phyloP scores from a whole-genome alignment of 1,140 invertebrate species.

The Trachymyrmex cornetzi region DNA sequence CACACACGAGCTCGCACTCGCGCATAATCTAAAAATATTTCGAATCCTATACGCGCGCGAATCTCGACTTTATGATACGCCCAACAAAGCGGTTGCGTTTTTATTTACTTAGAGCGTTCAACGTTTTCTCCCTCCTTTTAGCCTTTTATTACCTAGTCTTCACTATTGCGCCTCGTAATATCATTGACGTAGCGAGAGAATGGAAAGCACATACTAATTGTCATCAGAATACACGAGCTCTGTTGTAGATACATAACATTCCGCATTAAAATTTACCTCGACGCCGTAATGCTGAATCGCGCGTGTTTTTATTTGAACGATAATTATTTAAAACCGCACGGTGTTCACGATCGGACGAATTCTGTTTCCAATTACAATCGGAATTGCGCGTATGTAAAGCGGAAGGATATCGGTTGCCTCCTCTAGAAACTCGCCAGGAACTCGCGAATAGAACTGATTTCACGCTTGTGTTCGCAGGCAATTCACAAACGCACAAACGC shows the following conservation, averaged over 20 bases:
- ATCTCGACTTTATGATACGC: conserved; percentile 46
- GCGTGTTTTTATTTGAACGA: conserved; percentile 5
- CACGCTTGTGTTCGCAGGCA: conserved; percentile 1
- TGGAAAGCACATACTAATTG: conserved; percentile 46
- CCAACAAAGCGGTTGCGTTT: conserved; percentile 68
- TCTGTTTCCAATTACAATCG: conserved; percentile 13
- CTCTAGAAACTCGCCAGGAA: conserved; percentile 31
- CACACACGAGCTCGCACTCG: background rate
- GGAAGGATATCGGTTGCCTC: conserved; percentile 7
- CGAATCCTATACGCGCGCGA: conserved; percentile 8
- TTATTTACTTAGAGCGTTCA: conserved; percentile 64
- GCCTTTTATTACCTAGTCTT: conserved; percentile 57
- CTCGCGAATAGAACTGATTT: conserved; percentile 13
- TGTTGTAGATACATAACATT: background rate
- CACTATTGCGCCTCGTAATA: conserved; percentile 52
- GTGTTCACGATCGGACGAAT: background rate
- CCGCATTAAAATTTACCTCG: conserved; percentile 15
- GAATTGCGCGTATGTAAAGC: background rate
- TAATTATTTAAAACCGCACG: conserved; percentile 8
- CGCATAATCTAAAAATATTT: conserved; percentile 63
- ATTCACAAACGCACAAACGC: conserved; percentile 7
- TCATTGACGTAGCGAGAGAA: conserved; percentile 49
- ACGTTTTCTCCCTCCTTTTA: conserved; percentile 36
- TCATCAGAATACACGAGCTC: background rate
- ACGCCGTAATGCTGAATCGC: no score